phyloP scores from a whole-genome alignment of 2,888 invertebrate species.

The Parnassius glacialis region DNA sequence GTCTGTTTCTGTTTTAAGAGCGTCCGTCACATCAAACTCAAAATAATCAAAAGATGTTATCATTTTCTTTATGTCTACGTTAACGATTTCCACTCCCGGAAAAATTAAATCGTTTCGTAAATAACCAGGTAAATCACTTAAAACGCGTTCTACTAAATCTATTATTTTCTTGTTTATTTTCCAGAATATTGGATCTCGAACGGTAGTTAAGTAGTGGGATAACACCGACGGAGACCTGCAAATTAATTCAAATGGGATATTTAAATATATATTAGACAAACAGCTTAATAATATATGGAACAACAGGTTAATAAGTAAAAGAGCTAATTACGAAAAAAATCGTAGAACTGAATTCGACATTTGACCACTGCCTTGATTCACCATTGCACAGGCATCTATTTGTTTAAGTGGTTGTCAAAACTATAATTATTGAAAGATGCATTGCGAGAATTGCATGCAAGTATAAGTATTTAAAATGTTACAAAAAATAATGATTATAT shows the following conservation, averaged over 20 bases:
- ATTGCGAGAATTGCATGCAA: too few relatives aligned
- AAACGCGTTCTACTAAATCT: constrained; percentile 78
- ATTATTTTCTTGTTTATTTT: constrained; percentile 83
- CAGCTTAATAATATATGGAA: too few relatives aligned
- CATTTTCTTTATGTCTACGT: constrained; percentile 83
- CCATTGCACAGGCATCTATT: too few relatives aligned
- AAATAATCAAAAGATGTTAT: constrained; percentile 84
- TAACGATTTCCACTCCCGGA: constrained; percentile 83
- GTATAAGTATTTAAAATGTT: too few relatives aligned
- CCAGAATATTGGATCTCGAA: constrained; percentile 87
- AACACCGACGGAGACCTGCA: constrained; percentile 57
- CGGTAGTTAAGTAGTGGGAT: constrained; percentile 79
- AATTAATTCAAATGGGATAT: background rate
- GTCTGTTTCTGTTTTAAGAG: constrained; percentile 57
- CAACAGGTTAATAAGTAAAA: too few relatives aligned
- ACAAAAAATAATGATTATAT: too few relatives aligned
- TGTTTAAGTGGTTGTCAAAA: too few relatives aligned
- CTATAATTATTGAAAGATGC: too few relatives aligned
- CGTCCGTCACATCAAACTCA: constrained; percentile 83
- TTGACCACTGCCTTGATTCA: too few relatives aligned
- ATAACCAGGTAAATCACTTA: constrained; percentile 57
- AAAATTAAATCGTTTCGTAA: constrained; percentile 77
- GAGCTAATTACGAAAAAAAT: too few relatives aligned
- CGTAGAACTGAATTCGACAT: too few relatives aligned
- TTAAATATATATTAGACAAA: too few relatives aligned